Evolutionary conservation across 2,888 invertebrate genomes (phyloP).

Genomic region (Philopedon plagiatum): DNA sequence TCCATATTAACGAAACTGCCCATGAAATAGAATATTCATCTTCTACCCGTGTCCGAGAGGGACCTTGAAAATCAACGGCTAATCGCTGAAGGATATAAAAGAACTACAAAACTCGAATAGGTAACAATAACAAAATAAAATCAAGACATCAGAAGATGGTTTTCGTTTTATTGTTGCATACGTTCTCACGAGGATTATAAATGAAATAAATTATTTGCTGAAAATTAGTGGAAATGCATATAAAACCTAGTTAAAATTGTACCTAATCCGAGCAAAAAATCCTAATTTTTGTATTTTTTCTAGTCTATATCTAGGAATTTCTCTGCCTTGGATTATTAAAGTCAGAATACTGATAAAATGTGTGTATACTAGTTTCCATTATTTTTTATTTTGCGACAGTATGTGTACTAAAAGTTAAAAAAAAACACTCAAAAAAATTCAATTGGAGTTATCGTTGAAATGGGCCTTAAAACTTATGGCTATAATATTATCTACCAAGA

Average conservation of each 20-base stretch:
- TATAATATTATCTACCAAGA: slow-evolving; percentile 9
- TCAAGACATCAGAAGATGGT: neutral
- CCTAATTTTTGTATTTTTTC: too few relatives aligned
- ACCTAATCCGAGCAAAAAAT: too few relatives aligned
- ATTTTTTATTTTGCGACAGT: too few relatives aligned
- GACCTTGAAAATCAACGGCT: slow-evolving; percentile 27
- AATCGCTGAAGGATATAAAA: slow-evolving; percentile 30
- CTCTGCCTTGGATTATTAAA: too few relatives aligned
- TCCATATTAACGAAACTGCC: slow-evolving; percentile 22
- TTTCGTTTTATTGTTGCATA: neutral
- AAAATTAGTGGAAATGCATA: too few relatives aligned
- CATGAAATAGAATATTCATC: slow-evolving; percentile 36
- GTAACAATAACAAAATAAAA: slow-evolving; percentile 19
- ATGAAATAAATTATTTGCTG: neutral
- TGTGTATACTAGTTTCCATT: too few relatives aligned
- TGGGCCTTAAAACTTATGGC: slow-evolving; percentile 11
- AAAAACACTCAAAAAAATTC: slow-evolving; percentile 11
- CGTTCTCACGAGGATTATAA: neutral
- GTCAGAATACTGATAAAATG: too few relatives aligned
- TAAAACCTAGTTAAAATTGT: too few relatives aligned
- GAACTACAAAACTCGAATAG: slow-evolving; percentile 19
- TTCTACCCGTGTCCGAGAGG: slow-evolving; percentile 11
- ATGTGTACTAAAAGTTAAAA: too few relatives aligned
- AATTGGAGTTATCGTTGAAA: neutral
- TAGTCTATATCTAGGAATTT: too few relatives aligned